Percentiles rank a stretch among this genome's conserved stretches.
Conservation (phyloP, 2,888 invertebrate species). For the Ptychoptera contaminata region DNA sequence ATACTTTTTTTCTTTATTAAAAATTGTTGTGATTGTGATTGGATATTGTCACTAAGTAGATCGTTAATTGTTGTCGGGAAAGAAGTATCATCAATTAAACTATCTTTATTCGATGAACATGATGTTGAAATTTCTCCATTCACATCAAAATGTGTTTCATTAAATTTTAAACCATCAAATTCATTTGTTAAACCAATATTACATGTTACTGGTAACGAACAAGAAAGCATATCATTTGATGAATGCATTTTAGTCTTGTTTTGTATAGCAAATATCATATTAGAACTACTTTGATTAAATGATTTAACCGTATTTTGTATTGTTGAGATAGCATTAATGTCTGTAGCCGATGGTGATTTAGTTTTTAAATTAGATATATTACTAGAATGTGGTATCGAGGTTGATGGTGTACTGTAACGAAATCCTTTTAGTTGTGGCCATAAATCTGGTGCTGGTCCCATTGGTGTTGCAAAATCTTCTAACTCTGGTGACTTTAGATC, state of each 20-base stretch:
- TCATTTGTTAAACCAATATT: background rate
- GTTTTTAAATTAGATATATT: slow-evolving; percentile 7
- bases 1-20: too few relatives aligned
- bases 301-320: slow-evolving; percentile 25
- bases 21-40: too few relatives aligned
- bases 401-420: slow-evolving; percentile 12
- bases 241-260: background rate
- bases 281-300: slow-evolving; percentile 21
- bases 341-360: slow-evolving; percentile 22
- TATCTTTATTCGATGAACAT: background rate
- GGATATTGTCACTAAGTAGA: too few relatives aligned
- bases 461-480: slow-evolving; percentile 53
- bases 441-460: slow-evolving; percentile 45
- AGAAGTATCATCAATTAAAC: background rate
- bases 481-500: slow-evolving; percentile 57
- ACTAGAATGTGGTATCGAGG: slow-evolving; percentile 17
- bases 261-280: background rate
- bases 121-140: slow-evolving; percentile 10
- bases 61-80: too few relatives aligned
- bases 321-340: slow-evolving; percentile 25
- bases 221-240: slow-evolving; percentile 3
- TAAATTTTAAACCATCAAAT: slow-evolving; percentile 12
- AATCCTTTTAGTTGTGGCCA: slow-evolving; percentile 38
- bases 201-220: slow-evolving; percentile 5
- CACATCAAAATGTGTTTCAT: slow-evolving; percentile 18